A percentile compares a stretch with the other conserved stretches of the same genome.
These are phyloP conservation scores for Dolichopus griseipennis DNA, from an alignment of 2,888 invertebrate species.

Conservation along the genomic window DNA sequence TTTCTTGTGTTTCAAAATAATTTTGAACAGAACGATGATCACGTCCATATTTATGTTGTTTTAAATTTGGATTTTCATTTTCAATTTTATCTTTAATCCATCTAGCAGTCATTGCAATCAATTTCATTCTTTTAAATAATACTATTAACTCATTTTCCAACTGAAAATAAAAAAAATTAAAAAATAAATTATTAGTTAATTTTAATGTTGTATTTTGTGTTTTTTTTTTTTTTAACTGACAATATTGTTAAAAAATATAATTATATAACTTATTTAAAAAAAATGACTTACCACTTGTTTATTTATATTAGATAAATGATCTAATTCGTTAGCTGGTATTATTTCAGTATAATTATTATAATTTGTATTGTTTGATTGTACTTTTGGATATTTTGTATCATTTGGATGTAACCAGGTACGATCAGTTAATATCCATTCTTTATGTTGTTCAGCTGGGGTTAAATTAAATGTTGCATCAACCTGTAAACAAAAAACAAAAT, in stretches of 20 bases:
- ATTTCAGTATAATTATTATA: background rate
- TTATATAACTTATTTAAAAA: too few species aligned
- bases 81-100: background rate
- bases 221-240: too few species aligned
- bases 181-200: too few species aligned
- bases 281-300: background rate
- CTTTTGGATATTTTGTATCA: background rate
- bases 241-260: too few species aligned
- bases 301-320: background rate
- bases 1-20: background rate
- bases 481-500: slow-evolving; percentile 10
- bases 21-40: background rate
- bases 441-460: slow-evolving; percentile 14
- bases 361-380: background rate
- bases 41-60: background rate
- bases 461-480: slow-evolving; percentile 14
- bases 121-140: background rate
- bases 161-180: background rate
- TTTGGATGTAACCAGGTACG: slow-evolving; percentile 13
- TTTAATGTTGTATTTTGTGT: too few species aligned
- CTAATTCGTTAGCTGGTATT: background rate
- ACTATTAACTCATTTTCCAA: background rate
- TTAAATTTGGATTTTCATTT: background rate
- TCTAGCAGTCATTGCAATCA: background rate
- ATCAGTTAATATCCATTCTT: slow-evolving; percentile 12